Evolutionary conservation across 2,113 vertebrate genomes (phyloP).

Genomic region (Corythornis cristatus): DNA sequence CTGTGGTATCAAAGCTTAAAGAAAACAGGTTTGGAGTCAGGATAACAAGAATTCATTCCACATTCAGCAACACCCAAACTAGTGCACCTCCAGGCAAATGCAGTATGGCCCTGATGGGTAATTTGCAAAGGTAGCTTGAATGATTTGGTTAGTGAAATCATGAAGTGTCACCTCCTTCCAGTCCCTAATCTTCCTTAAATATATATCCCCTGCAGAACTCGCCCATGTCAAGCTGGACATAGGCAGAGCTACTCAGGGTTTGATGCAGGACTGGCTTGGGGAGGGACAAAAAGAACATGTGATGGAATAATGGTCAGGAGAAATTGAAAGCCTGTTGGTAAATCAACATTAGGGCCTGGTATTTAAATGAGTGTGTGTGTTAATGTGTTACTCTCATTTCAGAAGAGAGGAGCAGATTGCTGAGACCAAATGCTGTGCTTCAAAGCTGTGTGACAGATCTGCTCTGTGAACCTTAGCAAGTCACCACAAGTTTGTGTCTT

Average conservation of each 20-base stretch:
- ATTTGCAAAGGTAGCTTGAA: background rate
- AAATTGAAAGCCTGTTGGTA: background rate
- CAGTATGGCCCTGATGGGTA: background rate
- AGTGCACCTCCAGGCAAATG: background rate
- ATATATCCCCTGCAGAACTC: background rate
- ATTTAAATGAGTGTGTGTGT: background rate
- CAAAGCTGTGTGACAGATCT: background rate
- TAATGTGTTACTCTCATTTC: background rate
- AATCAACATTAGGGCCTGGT: background rate
- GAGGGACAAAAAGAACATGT: background rate
- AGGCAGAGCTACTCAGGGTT: background rate
- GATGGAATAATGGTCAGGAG: background rate
- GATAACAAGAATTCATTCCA: background rate
- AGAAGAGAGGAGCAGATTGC: background rate
- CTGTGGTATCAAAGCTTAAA: background rate
- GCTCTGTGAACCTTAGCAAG: background rate
- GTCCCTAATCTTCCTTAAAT: background rate
- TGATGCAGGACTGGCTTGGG: background rate
- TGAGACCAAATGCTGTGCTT: background rate
- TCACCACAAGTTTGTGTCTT: background rate
- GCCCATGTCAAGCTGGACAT: background rate
- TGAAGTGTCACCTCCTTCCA: background rate
- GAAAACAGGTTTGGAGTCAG: background rate
- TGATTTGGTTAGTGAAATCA: background rate
- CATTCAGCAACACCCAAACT: background rate